Evolutionary conservation across 2,113 vertebrate species (phyloP).

Genomic region (Scatophagus argus): DNA sequence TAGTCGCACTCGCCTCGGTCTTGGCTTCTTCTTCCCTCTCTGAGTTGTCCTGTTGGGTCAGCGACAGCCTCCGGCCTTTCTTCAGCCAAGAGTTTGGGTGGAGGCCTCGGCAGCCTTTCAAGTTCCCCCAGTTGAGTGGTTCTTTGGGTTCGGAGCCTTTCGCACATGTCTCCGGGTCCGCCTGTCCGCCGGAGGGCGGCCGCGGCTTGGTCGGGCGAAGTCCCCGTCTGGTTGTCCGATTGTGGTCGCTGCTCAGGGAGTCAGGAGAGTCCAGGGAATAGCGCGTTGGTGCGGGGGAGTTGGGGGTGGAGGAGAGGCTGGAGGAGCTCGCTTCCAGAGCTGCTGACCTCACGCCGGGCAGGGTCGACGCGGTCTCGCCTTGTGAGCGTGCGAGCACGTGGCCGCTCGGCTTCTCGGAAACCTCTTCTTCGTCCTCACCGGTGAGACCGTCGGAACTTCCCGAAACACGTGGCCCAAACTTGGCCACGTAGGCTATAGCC

Average conservation of each 20-base stretch:
- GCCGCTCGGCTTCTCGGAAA: background rate
- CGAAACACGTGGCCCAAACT: conserved; percentile 47
- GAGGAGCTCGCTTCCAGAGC: conserved; percentile 86
- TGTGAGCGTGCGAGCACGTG: background rate
- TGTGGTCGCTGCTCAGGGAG: conserved; percentile 76
- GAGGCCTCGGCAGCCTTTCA: conserved; percentile 80
- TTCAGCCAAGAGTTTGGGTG: conserved; percentile 90
- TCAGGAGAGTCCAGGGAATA: conserved; percentile 88
- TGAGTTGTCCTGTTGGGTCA: conserved; percentile 81
- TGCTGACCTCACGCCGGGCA: conserved; percentile 39
- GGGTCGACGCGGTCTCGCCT: background rate
- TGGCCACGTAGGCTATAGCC: conserved; percentile 76
- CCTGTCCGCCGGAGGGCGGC: background rate
- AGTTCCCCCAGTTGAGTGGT: conserved; percentile 63
- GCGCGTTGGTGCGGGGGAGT: conserved; percentile 86
- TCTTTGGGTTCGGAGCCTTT: conserved; percentile 76
- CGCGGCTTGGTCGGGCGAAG: conserved; percentile 53
- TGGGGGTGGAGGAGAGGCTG: conserved; percentile 87
- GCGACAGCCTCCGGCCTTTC: conserved; percentile 85
- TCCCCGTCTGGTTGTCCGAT: background rate
- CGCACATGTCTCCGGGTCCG: background rate
- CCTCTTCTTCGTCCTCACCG: conserved; percentile 70
- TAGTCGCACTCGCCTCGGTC: conserved; percentile 24
- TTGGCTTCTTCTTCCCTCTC: conserved; percentile 69
- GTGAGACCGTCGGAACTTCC: conserved; percentile 83